A percentile compares a stretch with the other conserved stretches of the same genome.
Evolutionary conservation across 2,113 vertebrate genomes (phyloP).

Genomic region (Oryzias celebensis): DNA sequence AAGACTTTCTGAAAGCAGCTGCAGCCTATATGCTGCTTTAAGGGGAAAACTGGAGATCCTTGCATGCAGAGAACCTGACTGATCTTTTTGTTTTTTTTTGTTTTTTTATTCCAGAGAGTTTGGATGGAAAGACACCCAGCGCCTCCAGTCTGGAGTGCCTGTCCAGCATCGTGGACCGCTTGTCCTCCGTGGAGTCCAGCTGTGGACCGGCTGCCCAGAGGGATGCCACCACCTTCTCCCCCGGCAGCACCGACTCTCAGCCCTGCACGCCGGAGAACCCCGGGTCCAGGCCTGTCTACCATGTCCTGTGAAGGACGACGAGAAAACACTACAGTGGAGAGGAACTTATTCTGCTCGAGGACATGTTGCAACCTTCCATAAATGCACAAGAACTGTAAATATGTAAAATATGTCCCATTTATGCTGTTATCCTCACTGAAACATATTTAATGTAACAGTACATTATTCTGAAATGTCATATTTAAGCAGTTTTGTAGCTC

Average conservation of each 20-base stretch:
- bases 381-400: conserved; percentile 79
- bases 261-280: conserved; percentile 83
- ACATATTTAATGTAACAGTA: conserved; percentile 72
- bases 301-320: conserved; percentile 83
- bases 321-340: too few relatives aligned
- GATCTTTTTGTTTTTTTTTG: too few relatives aligned
- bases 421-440: conserved; percentile 59
- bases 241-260: conserved; percentile 81
- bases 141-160: conserved; percentile 93
- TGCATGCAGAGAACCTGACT: neutral
- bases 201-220: conserved; percentile 69
- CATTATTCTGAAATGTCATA: conserved; percentile 61
- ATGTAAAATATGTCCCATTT: conserved; percentile 73
- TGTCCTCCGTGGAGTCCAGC: conserved; percentile 80
- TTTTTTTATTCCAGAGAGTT: conserved; percentile 60
- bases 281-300: conserved; percentile 85
- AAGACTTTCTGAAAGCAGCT: conserved; percentile 66
- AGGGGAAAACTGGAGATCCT: neutral
- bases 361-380: conserved; percentile 15
- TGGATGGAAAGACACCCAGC: conserved; percentile 70
- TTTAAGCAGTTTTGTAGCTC: conserved; percentile 58
- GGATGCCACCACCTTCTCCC: conserved; percentile 75
- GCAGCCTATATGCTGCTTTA: neutral
- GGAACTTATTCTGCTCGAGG: conserved; percentile 31
- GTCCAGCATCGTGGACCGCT: conserved; percentile 95